Evolutionary conservation across 2,888 invertebrate genomes (phyloP), one percentile per base, ranked within the genome.

Genomic region (Microctonus aethiopoides): DNA sequence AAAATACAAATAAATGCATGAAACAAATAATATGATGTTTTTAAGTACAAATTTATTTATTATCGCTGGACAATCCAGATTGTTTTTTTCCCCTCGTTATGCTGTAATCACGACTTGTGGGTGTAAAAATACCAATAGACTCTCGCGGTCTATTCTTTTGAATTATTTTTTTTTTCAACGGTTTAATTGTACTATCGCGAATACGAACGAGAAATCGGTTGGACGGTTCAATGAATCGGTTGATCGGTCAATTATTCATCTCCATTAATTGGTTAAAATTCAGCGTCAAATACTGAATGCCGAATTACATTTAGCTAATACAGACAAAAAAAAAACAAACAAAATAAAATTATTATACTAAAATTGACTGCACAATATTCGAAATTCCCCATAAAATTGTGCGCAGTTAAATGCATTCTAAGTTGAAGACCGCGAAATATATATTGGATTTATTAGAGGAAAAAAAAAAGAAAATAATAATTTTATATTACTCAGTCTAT

Each of bases 41-140:
- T 76, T 84, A 84, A 84, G 84, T 84, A 84, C 83, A 83, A 83
- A 83, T 80, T 81, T 64, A 75, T 81, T 82, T 82, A 81, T 79
- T 79, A 79, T 78, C 79, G 72, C 74, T 73, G 72, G 75, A 74
- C 64, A 72, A 70, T 72, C 66, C 71, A 69, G 66, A 68, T 72
- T 65, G 66, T 54, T 68, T 36, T 46, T 46, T n/a, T 39, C 6
- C 16, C 41, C 56, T 68, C 60, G 65, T 61, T 57, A 46, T 51
- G 29, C 26, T 56, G 46, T 70, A 16, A 65, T 56, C 68, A 60
- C 34, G 54, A 54, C 29, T 54, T 56, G 60, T 59, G 16, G 16
- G 9, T 46, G 56, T 60, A 60, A 66, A 71, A 65, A 66, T n/a
- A 59, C 52, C 59, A 36, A 39, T 9, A 32, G 56, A 54, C 65